Base-by-base conservation (phyloP, 2,113 vertebrate genomes). In the Mirounga angustirostris region DNA sequence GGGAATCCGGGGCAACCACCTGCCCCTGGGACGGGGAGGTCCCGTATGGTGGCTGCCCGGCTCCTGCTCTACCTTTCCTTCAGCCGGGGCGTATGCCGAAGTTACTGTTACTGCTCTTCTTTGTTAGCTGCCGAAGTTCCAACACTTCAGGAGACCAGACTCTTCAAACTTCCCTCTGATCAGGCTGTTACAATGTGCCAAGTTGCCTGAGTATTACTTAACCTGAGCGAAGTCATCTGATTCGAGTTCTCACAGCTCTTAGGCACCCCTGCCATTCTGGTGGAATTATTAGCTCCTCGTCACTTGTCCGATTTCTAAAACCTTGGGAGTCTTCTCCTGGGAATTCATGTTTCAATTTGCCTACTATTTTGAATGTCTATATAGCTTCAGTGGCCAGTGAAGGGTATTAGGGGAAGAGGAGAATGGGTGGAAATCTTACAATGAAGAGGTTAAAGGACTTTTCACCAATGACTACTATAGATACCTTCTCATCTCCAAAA, bases 321-420 rank as follows among this genome's bases (percentile, higher is more conserved):
- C 52, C 11, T 7, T 91, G 36, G 46, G 18, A 67, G 24, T 26
- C 76, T 95, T 43, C 46, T 30, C 36, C 46, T 33, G 36, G 28
- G 73, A 95, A 63, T 90, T 97, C 80, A 79, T 71, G 96, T 88
- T 81, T 87, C 40, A 91, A 56, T 73, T 59, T 91, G n/a, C 10
- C 58, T 78, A 43, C 36, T 83, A 80, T 28, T 88, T 81, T 87
- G 43, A 91, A 78, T 43, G 24, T 67, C 63, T 93, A 78, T 56
- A 43, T 71, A 59, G 78, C 10, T 79, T 84, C 26, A 46, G 52
- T 46, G 82, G 67, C 46, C 59, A 78, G 43, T 22, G 76, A 65
- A 22, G 61, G 21, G 59, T 46, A 14, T 71, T 24, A 58, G 30
- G 56, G 18, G n/a, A 56, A 81, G 33, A 56, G 24, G 1, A 16